These are phyloP conservation scores for Hydropotes inermis DNA, from an alignment of 2,113 vertebrate species.

Conservation along the genomic window DNA sequence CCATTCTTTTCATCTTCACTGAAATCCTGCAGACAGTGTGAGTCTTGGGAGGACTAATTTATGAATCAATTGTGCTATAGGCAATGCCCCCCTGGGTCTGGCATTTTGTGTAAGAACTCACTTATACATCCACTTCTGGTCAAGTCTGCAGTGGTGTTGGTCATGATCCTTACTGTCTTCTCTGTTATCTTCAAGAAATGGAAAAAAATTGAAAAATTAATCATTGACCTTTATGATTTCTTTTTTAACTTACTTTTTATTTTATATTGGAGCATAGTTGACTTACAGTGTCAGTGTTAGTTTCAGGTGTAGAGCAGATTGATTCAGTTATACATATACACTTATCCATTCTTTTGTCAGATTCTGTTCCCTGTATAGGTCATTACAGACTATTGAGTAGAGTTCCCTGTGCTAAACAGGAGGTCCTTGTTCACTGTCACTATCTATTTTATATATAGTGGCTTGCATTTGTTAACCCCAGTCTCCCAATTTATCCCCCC, in stretches of 20 bases:
- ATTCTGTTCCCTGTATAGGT: not conserved
- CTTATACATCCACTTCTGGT: too few species aligned
- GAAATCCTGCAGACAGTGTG: not conserved
- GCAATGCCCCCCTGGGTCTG: not conserved
- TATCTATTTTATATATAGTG: not conserved
- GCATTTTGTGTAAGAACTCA: not conserved
- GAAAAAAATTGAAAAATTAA: not conserved
- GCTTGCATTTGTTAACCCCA: not conserved
- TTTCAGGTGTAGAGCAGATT: not conserved
- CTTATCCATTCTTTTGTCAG: not conserved
- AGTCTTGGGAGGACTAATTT: not conserved
- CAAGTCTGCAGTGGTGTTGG: not conserved
- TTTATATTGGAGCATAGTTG: not conserved
- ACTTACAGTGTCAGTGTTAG: not conserved
- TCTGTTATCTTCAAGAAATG: not conserved
- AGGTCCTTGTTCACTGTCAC: not conserved
- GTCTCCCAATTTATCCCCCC: not conserved
- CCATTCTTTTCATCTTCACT: not conserved
- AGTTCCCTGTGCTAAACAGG: not conserved
- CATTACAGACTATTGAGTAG: not conserved
- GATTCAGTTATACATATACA: not conserved
- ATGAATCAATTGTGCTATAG: not conserved
- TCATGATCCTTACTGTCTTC: not conserved
- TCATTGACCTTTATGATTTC: not conserved
- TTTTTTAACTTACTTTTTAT: not conserved